A percentile compares a stretch with the other conserved stretches of the same genome.
Conservation (phyloP, 2,888 invertebrate species). For the Phymatocera aterrima region DNA sequence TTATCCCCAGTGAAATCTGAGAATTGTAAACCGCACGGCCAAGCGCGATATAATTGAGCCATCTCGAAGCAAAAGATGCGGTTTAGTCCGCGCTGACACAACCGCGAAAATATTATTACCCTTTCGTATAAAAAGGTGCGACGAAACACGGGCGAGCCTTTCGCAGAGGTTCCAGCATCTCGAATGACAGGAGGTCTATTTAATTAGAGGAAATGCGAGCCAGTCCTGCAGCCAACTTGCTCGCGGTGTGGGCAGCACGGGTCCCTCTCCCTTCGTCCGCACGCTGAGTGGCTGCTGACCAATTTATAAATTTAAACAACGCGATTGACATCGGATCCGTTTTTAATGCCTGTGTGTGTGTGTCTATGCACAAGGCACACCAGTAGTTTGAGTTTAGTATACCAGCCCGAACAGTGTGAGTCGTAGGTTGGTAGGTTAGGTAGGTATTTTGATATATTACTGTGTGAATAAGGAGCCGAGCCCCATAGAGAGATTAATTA, state of each 20-base stretch:
- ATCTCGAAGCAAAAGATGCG: slow-evolving; percentile 51
- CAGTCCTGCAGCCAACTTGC: background rate
- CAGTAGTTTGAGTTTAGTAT: background rate
- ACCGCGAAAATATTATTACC: slow-evolving; percentile 16
- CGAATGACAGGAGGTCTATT: slow-evolving; percentile 16
- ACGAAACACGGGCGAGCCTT: background rate
- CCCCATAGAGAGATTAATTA: slow-evolving; percentile 44
- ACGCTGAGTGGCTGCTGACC: background rate
- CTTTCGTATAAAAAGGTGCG: slow-evolving; percentile 3
- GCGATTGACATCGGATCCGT: slow-evolving; percentile 10
- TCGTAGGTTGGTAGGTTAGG: too few relatives aligned
- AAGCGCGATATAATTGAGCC: slow-evolving; percentile 65
- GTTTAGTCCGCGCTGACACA: slow-evolving; percentile 47
- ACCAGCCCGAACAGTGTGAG: background rate
- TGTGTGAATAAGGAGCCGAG: slow-evolving; percentile 9
- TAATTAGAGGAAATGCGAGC: slow-evolving; percentile 26
- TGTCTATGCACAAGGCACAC: background rate
- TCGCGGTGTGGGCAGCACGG: background rate
- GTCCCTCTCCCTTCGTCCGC: too few relatives aligned
- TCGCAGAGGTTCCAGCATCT: slow-evolving; percentile 9
- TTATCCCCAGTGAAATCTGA: slow-evolving; percentile 57
- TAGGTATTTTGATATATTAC: background rate
- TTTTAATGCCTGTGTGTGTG: too few relatives aligned
- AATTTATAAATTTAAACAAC: slow-evolving; percentile 22
- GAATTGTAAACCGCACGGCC: slow-evolving; percentile 25